Base-by-base conservation (phyloP, 1,140 invertebrate species). In the Bombus affinis region DNA sequence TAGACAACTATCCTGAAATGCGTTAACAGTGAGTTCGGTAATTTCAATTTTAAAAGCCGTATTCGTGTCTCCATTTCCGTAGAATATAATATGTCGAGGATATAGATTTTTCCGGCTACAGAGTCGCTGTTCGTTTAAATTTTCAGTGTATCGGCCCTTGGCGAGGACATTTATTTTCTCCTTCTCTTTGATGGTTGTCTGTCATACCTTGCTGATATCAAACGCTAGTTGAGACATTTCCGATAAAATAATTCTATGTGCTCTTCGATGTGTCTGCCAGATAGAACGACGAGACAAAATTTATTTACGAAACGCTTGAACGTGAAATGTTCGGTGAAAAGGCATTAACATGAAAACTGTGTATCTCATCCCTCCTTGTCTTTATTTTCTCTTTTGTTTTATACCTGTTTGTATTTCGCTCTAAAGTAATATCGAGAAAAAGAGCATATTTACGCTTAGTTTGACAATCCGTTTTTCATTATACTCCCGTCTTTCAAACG, bases 181-280 rank as follows among this genome's bases (percentile, higher is more conserved):
- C 59, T 42, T 42, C 13, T 32, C 57, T 78, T 78, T 65, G 76
- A 62, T 42, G 37, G n/a, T 37, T 78, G 76, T 22, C 13, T 6
- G 57, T 42, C 57, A 32, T 78, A 78, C 22, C 37, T 32, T 13
- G n/a, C 37, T 42, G 57, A 39, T 59, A 76, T 57, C 53, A 65
- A 77, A 53, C n/a, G 35, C 37, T 32, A 78, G 57, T 13, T 44
- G 37, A 65, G 76, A 78, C 57, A 78, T 78, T 65, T 78, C 76
- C 37, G 15, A 42, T 78, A 39, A 78, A 78, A 78, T 78, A 62
- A 78, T 65, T 65, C 28, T n/a, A 32, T 25, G 25, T 59, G 13
- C 74, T 39, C 1, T 22, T 53, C 42, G 22, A 75, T 25, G 28
- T 32, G 37, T 32, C 76, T 6, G 28, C 1, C 73, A 13, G 28